phyloP scores from a whole-genome alignment of 1,140 invertebrate genomes.

The Eriosoma lanigerum region DNA sequence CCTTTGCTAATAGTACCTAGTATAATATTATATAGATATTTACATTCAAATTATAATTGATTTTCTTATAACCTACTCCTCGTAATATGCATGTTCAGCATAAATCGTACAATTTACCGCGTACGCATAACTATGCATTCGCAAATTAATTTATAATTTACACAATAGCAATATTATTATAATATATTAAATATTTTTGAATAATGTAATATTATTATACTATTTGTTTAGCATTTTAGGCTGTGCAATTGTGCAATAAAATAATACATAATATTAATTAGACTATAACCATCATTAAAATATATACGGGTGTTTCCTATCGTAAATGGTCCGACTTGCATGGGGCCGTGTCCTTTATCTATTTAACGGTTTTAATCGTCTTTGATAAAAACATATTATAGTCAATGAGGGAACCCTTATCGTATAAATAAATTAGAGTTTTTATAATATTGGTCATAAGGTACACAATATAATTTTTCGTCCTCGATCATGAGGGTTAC shows the following conservation, averaged over 20 bases:
- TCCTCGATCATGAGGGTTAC: conserved; percentile 38
- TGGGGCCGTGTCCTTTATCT: conserved; percentile 24
- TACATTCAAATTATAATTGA: background rate
- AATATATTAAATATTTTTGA: no score
- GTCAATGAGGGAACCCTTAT: conserved; percentile 49
- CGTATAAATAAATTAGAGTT: conserved; percentile 5
- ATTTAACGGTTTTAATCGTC: conserved; percentile 29
- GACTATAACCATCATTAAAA: background rate
- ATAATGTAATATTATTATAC: background rate
- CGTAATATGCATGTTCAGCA: background rate
- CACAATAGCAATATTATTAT: background rate
- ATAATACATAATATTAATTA: background rate
- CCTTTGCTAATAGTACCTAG: background rate
- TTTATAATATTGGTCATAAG: background rate
- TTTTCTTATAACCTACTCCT: background rate
- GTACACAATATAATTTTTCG: background rate
- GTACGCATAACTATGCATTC: background rate
- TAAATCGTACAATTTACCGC: background rate
- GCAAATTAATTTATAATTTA: background rate
- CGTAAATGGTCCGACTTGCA: background rate
- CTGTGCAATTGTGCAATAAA: background rate
- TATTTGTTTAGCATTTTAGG: no score
- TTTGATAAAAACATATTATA: conserved; percentile 8
- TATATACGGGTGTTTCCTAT: conserved; percentile 11
- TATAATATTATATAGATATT: background rate